These are phyloP conservation scores for Philaenus spumarius DNA, from an alignment of 1,140 invertebrate species.

Conservation along the genomic window DNA sequence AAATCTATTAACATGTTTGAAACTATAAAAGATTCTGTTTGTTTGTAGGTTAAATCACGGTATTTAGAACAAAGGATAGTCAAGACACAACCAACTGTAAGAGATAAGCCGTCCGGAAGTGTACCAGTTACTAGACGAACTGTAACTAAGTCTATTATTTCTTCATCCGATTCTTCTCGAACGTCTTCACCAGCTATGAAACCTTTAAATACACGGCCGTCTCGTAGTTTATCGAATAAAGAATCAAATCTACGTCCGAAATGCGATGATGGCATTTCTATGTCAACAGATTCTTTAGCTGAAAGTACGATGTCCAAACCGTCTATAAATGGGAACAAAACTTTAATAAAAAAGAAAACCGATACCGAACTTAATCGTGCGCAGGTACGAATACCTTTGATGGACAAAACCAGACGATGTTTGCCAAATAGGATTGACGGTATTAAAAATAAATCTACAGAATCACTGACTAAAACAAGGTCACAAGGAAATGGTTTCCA, in stretches of 20 bases:
- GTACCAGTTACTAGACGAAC: constrained; percentile 3
- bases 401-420: neutral
- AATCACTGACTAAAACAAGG: neutral
- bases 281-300: constrained; percentile 23
- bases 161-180: constrained; percentile 53
- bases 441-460: neutral
- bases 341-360: constrained; percentile 4
- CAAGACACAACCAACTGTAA: constrained; percentile 12
- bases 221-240: neutral
- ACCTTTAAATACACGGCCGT: constrained; percentile 31
- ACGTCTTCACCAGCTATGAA: constrained; percentile 59
- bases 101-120: constrained; percentile 28
- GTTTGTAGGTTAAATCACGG: constrained; percentile 44
- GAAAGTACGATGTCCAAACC: neutral
- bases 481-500: neutral
- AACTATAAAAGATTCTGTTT: too few species aligned
- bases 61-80: constrained; percentile 46
- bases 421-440: neutral
- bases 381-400: neutral
- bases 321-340: neutral
- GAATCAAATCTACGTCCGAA: neutral
- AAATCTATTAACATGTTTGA: too few species aligned
- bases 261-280: constrained; percentile 15
- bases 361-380: neutral
- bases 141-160: constrained; percentile 38